Base-by-base conservation (phyloP, 2,888 invertebrate species). In the Balanococcus diminutus region DNA sequence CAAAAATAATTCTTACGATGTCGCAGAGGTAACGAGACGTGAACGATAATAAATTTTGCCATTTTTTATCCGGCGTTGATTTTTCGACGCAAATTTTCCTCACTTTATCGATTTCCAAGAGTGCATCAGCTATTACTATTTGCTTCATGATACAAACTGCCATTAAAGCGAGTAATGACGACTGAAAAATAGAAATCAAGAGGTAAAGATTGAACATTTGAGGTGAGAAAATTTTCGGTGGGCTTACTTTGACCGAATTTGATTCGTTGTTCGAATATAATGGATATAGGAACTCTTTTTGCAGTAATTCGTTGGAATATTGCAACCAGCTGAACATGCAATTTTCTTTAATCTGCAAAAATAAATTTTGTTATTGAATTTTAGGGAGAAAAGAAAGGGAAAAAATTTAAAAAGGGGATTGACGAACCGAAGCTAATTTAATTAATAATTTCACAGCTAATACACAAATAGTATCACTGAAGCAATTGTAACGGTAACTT, bases 281-380 rank as follows among this genome's bases (percentile, higher is more conserved):
- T 8, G 85, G 85, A 75, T 85, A 85, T 16, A 85, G 39, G 75
- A 85, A 85, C 31, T 85, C 85, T 85, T 85, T 85, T 19, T 85
- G 85, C n/a, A 85, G 46, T 42, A 85, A 51, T 31, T 85, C 85
- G 25, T 85, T 85, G 8, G 85, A 85, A 42, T 85, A 85, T n/a
- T 85, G 85, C 31, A 85, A 46, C 85, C 85, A 85, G 25, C 85
- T 85, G 32, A 85, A 85, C 85, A 85, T 85, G 11, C 85, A 85
- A 14, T 85, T 85, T 79, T 85, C 85, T 79, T 85, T 85, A 4
- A 51, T 85, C 85, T 85, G 46, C 0, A 25, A 72, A 8, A 19
- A n/a, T 1, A 56, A 19, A 9, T 22, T 22, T 22, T 0, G 22
- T 56, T 1, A n/a, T n/a, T n/a, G n/a, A 46, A 46, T 46, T 46